These are phyloP conservation scores for Eilema caniola DNA, from an alignment of 2,888 invertebrate genomes.

Conservation along the genomic window DNA sequence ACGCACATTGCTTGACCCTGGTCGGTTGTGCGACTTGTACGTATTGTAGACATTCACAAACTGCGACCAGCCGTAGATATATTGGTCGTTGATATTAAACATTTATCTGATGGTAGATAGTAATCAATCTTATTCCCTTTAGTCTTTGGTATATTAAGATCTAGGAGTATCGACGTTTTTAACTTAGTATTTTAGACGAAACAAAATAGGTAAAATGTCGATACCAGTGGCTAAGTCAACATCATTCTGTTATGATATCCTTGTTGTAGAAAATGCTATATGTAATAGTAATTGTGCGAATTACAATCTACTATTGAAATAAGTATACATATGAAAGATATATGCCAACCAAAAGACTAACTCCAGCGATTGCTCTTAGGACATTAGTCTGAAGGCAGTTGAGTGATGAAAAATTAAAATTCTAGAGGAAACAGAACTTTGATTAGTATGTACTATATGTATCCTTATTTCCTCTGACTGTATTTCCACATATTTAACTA, in stretches of 20 bases:
- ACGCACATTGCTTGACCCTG: neutral
- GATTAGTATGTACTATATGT: conserved; percentile 17
- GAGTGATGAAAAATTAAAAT: conserved; percentile 5
- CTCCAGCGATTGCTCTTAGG: neutral
- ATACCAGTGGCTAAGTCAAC: conserved; percentile 37
- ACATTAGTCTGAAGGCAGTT: neutral
- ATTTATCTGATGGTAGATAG: conserved; percentile 63
- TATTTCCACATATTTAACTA: conserved; percentile 26
- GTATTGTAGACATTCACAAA: neutral
- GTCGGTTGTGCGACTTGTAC: neutral
- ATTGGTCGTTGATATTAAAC: conserved; percentile 64
- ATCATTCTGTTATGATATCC: conserved; percentile 25
- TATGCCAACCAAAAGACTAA: conserved; percentile 2
- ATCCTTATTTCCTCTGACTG: conserved; percentile 31
- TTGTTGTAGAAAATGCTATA: conserved; percentile 36
- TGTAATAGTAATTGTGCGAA: conserved; percentile 25
- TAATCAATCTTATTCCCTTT: conserved; percentile 70
- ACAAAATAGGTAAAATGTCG: conserved; percentile 37
- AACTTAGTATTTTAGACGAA: conserved; percentile 40
- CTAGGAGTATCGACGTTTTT: conserved; percentile 61
- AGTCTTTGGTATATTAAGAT: conserved; percentile 71
- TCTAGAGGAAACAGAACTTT: neutral
- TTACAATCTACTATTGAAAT: conserved; percentile 28
- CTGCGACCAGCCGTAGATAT: conserved; percentile 41
- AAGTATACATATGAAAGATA: conserved; percentile 17